Base-by-base conservation (phyloP, 2,113 vertebrate species). In the Lathamus discolor region DNA sequence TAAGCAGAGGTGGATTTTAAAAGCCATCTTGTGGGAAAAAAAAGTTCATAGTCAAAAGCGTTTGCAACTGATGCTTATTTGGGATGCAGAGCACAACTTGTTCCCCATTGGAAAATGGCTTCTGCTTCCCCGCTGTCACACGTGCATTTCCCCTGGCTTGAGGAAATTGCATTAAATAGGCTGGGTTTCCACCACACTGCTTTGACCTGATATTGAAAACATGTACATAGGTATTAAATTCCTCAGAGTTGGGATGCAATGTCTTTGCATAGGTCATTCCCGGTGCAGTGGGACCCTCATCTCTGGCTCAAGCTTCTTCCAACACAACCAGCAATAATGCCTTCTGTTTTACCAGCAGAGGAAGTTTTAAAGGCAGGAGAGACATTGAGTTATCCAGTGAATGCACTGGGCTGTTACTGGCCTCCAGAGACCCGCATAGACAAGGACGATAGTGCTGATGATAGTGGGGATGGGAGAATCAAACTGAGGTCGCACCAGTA, bases 191-290 rank as follows among this genome's bases (percentile, higher is more conserved):
- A 37, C 31, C 67, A 19, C 20, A 29, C 27, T 68, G 15, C 55
- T 83, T 49, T 77, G 28, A 33, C 37, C 46, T 35, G 61, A 33
- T 25, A 15, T 0, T 27, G 61, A 49, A 67, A 78, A 28, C 1
- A 10, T 2, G 7, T 20, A 7, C 9, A 2, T 15, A 13, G 25
- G 9, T 28, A 13, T 11, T 15, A 66, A 73, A 70, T 18, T 37
- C 44, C 13, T 80, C 31, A 17, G 33, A 24, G 17, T 7, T 5
- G 23, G 33, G 33, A 17, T 29, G 9, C 0, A 0, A 10, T 23
- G 8, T 5, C 62, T 61, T 76, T 80, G 49, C 0, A 0, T 5
- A 11, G 6, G 4, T 22, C 0, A 0, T 4, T 17, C 33, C 13
- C 17, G 31, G 54, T 39, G 20, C 54, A 33, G 20, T 5, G 44